These are phyloP conservation scores for Acanthurus leucopareius DNA, from an alignment of 2,797 vertebrate species.

Conservation along the genomic window DNA sequence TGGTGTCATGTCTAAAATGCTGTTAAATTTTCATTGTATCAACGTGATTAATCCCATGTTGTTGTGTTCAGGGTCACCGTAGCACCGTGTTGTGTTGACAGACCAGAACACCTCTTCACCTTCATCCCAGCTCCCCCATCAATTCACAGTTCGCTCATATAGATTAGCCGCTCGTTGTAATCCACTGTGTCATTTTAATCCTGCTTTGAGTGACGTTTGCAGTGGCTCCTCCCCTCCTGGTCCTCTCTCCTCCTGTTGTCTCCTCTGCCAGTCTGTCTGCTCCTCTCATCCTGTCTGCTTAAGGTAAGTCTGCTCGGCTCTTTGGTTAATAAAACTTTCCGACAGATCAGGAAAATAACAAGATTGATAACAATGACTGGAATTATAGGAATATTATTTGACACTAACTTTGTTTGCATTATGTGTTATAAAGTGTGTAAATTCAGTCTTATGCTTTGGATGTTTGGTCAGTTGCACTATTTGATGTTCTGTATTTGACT, in stretches of 20 bases:
- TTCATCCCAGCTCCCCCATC: conserved; percentile 10
- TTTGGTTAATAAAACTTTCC: background rate
- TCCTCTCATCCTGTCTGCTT: conserved; percentile 59
- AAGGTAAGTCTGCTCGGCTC: conserved; percentile 79
- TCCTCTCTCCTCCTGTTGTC: conserved; percentile 44
- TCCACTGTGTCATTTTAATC: conserved; percentile 70
- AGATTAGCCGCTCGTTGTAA: conserved; percentile 66
- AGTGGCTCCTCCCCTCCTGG: conserved; percentile 67
- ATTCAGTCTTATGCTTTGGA: background rate
- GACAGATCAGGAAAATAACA: conserved; percentile 2
- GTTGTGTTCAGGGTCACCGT: background rate
- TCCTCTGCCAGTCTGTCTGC: conserved; percentile 39
- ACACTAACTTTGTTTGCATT: background rate
- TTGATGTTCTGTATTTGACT: background rate
- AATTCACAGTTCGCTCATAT: conserved; percentile 26
- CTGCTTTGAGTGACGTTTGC: conserved; percentile 55
- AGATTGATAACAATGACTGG: background rate
- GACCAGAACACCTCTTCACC: background rate
- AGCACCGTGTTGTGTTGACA: background rate
- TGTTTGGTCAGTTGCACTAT: background rate
- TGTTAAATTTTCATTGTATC: background rate
- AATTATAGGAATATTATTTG: background rate
- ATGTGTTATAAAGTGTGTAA: background rate
- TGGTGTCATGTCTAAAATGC: background rate
- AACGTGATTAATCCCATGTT: background rate